A percentile compares a stretch with the other conserved stretches of the same genome.
Conservation (phyloP, 2,888 invertebrate species). For the Erebia aethiops region DNA sequence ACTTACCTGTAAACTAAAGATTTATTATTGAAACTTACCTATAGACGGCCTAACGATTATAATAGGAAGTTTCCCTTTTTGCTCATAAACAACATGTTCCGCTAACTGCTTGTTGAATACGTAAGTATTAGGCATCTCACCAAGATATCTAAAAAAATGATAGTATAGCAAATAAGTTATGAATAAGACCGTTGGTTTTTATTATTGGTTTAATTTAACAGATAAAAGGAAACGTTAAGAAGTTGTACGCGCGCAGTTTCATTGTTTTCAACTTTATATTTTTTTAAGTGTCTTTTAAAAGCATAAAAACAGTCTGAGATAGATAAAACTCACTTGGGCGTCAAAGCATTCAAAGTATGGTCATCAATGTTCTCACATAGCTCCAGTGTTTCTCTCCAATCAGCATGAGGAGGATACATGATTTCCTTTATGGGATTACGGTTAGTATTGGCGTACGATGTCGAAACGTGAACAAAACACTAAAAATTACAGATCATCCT, state of each 20-base stretch:
- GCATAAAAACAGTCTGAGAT: too few species aligned
- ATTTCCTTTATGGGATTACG: constrained; percentile 88
- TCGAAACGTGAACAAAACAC: constrained; percentile 90
- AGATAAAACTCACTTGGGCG: constrained; percentile 81
- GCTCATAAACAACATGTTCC: constrained; percentile 90
- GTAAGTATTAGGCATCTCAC: constrained; percentile 94
- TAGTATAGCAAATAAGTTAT: neutral
- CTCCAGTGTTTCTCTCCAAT: constrained; percentile 86
- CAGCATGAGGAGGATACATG: constrained; percentile 86
- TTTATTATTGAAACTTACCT: constrained; percentile 77
- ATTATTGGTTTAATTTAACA: too few species aligned
- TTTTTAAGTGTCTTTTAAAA: too few species aligned
- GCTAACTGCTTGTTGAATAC: constrained; percentile 95
- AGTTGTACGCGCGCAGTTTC: too few species aligned
- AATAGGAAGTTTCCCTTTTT: constrained; percentile 86
- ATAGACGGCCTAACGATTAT: constrained; percentile 95
- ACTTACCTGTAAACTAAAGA: neutral
- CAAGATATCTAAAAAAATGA: constrained; percentile 77
- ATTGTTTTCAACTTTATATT: too few species aligned
- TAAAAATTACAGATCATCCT: neutral
- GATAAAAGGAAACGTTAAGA: too few species aligned
- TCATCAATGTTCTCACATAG: constrained; percentile 85
- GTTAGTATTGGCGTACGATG: constrained; percentile 93
- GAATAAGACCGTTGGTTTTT: too few species aligned
- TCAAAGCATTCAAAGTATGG: constrained; percentile 78